Evolutionary conservation across 2,888 invertebrate species (phyloP).

Genomic region (Agrilus mali): DNA sequence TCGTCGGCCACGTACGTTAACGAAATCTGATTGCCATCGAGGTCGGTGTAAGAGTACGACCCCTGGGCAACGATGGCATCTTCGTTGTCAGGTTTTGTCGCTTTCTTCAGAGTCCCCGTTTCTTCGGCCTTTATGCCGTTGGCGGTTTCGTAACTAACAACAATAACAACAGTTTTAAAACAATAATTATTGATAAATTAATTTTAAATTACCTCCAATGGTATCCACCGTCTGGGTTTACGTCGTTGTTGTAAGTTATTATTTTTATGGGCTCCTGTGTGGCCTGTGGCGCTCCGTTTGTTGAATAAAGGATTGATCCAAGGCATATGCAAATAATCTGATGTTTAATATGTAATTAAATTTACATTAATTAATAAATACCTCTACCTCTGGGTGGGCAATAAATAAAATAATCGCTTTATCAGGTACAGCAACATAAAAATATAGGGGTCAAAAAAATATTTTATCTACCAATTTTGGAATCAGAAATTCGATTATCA

Average conservation of each 20-base stretch:
- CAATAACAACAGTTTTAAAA: too few species aligned
- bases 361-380: too few species aligned
- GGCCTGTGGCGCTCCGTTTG: constrained; percentile 41
- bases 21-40: constrained; percentile 56
- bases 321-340: too few species aligned
- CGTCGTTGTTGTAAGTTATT: constrained; percentile 56
- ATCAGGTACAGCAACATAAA: too few species aligned
- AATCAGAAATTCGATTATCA: too few species aligned
- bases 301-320: too few species aligned
- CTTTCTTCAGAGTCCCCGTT: constrained; percentile 62
- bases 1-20: constrained; percentile 61
- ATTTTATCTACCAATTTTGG: too few species aligned
- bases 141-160: constrained; percentile 60
- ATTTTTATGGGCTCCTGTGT: constrained; percentile 49
- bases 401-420: too few species aligned
- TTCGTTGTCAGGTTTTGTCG: constrained; percentile 50
- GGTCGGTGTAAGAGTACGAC: constrained; percentile 54
- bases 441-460: too few species aligned
- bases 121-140: constrained; percentile 74
- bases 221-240: constrained; percentile 60
- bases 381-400: too few species aligned
- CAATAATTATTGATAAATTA: too few species aligned
- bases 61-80: constrained; percentile 58
- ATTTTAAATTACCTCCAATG: constrained; percentile 46
- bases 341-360: too few species aligned